Base-by-base conservation (phyloP, 2,797 vertebrate genomes). In the Enteromius trimaculatus region DNA sequence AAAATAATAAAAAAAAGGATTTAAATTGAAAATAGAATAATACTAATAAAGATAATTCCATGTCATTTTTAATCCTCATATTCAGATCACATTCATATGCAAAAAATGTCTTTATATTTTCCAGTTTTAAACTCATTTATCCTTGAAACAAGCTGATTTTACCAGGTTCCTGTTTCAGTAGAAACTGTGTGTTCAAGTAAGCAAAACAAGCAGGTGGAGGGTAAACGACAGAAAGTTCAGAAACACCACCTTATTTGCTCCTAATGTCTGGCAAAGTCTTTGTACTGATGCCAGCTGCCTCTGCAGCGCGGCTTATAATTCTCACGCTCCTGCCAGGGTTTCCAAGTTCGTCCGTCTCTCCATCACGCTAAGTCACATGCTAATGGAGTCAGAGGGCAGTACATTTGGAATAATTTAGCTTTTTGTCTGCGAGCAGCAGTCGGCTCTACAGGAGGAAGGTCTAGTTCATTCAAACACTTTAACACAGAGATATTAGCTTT, bases 241-340 rank as follows among this genome's bases (percentile, higher is more conserved):
- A 76, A 60, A 44, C 53, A 80, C 77, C 39, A 34, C 14, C 37
- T 72, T 70, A 31, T 83, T 34, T 55, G 19, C 51, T 55, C 37
- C 58, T 79, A 58, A 81, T 81, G 72, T 86, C 81, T 88, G 80
- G 84, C 80, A 65, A 74, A 85, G 84, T 87, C 81, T 86, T 91
- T 89, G 85, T 85, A 85, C 90, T 86, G 83, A 90, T 90, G 88
- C 80, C 51, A 84, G 44, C 70, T 83, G 86, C 68, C 53, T 76
- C 53, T 79, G 69, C 82, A 75, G 58, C 51, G 14, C 82, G n/a
- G 58, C 51, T 60, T 44, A 81, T 88, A 71, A 77, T 26, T 82
- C 77, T 84, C 51, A 77, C 11, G 16, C 85, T 82, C 42, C 74
- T 80, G 69, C 76, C 58, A 29, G 68, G 66, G 78, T 42, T 60